These are phyloP conservation scores for Romanogobio albipinnatus DNA, from an alignment of 2,113 vertebrate species.

Conservation along the genomic window DNA sequence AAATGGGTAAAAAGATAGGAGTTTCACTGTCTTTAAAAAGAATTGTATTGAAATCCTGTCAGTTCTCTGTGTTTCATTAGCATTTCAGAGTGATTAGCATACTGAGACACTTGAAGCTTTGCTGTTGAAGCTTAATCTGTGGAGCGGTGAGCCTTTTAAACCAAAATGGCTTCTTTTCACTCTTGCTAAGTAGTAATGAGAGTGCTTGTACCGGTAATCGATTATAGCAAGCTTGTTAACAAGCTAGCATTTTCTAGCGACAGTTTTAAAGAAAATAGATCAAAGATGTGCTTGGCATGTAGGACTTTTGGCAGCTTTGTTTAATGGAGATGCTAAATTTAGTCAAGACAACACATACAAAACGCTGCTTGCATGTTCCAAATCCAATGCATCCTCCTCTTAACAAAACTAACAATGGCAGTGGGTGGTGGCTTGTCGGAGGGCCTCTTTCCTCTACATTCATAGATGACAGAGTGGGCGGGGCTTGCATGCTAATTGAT, in stretches of 20 bases:
- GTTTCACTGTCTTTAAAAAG: constrained; percentile 62
- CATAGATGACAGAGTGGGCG: constrained; percentile 43
- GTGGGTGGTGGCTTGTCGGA: constrained; percentile 39
- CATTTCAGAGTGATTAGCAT: constrained; percentile 74
- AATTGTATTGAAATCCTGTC: constrained; percentile 73
- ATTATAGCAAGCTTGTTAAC: constrained; percentile 54
- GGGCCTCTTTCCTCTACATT: not conserved
- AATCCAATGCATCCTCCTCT: not conserved
- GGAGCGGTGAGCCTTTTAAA: constrained; percentile 62
- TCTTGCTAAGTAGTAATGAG: constrained; percentile 67
- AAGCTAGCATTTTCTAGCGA: constrained; percentile 38
- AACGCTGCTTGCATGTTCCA: not conserved
- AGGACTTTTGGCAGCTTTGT: constrained; percentile 41
- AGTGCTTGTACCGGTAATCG: constrained; percentile 58
- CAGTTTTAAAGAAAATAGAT: constrained; percentile 50
- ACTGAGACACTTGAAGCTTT: constrained; percentile 64
- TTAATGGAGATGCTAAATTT: constrained; percentile 45
- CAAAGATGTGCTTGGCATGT: constrained; percentile 35
- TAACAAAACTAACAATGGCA: constrained; percentile 28
- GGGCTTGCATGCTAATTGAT: constrained; percentile 49
- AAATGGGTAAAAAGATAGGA: constrained; percentile 64
- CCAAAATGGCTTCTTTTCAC: constrained; percentile 52
- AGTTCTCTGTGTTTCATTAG: constrained; percentile 70
- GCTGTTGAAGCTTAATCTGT: constrained; percentile 46
- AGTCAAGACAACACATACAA: constrained; percentile 30